Conservation (phyloP, 1,140 invertebrate genomes). For the Calycopis cecrops region DNA sequence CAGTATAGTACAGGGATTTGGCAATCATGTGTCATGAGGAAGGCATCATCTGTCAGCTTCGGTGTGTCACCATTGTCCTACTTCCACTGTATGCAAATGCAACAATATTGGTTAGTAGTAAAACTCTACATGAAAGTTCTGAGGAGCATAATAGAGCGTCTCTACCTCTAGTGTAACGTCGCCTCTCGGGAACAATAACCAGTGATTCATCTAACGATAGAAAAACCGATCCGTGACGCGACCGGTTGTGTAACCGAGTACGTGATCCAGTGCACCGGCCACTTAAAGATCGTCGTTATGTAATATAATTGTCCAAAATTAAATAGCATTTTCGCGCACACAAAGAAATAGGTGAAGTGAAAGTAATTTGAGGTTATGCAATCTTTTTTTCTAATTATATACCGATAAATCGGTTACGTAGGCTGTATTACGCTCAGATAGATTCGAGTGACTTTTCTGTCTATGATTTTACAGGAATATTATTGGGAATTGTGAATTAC, state of each 20-base stretch:
- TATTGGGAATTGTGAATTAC: no score
- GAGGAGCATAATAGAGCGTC: not conserved
- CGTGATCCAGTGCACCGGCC: slow-evolving; percentile 57
- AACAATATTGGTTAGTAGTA: no score
- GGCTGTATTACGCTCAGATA: no score
- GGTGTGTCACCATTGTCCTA: no score
- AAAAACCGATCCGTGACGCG: slow-evolving; percentile 55
- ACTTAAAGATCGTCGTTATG: slow-evolving; percentile 52
- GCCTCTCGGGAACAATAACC: slow-evolving; percentile 34
- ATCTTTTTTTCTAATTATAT: slow-evolving; percentile 8
- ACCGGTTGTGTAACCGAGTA: slow-evolving; percentile 58
- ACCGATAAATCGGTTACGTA: not conserved
- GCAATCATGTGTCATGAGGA: no score
- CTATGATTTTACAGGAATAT: no score
- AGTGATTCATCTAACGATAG: slow-evolving; percentile 57
- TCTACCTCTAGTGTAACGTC: slow-evolving; percentile 37
- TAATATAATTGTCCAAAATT: slow-evolving; percentile 66
- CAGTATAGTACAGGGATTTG: no score
- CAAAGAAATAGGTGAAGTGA: slow-evolving; percentile 46
- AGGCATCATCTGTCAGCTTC: no score
- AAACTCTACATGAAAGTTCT: slow-evolving; percentile 52
- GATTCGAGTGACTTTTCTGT: no score
- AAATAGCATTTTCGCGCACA: slow-evolving; percentile 41
- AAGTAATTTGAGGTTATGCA: slow-evolving; percentile 36
- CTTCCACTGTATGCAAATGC: slow-evolving; percentile 39